Percentiles rank a stretch among this genome's conserved stretches.
Conservation (phyloP, 2,797 vertebrate genomes). For the Enteromius unitaeniatus region DNA sequence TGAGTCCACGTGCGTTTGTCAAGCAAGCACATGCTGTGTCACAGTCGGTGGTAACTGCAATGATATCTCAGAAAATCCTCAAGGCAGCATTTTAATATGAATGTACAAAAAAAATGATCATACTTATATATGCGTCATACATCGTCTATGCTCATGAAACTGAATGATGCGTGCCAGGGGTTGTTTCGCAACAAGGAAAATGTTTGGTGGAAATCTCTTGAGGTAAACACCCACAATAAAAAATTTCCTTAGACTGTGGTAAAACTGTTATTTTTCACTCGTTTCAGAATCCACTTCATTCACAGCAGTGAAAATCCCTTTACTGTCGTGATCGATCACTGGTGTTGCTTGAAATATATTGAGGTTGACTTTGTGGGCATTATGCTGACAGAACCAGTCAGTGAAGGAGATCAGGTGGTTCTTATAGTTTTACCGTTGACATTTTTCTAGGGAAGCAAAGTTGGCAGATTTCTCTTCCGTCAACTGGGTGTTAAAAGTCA, state of each 20-base stretch:
- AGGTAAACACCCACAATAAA: not conserved
- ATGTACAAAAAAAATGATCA: not conserved
- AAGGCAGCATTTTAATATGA: not conserved
- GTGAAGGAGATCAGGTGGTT: not conserved
- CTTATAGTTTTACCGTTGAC: not conserved
- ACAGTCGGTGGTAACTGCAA: not conserved
- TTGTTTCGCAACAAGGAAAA: conserved; percentile 18
- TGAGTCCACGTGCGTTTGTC: conserved; percentile 13
- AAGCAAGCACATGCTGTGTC: conserved; percentile 13
- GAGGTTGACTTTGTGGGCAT: conserved; percentile 1
- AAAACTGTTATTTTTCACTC: not conserved
- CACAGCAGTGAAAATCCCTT: not conserved
- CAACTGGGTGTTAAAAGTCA: conserved; percentile 32
- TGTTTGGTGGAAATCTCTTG: not conserved
- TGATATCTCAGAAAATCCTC: not conserved
- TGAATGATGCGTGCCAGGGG: not conserved
- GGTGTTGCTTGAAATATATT: not conserved
- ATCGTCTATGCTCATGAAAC: not conserved
- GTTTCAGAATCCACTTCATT: not conserved
- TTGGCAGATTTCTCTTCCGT: not conserved
- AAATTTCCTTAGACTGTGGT: not conserved
- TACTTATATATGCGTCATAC: not conserved
- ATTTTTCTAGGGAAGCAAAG: conserved; percentile 7
- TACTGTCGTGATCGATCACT: not conserved
- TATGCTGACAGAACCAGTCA: not conserved